Evolutionary conservation across 1,140 invertebrate genomes (phyloP).

Genomic region (Panonychus citri): DNA sequence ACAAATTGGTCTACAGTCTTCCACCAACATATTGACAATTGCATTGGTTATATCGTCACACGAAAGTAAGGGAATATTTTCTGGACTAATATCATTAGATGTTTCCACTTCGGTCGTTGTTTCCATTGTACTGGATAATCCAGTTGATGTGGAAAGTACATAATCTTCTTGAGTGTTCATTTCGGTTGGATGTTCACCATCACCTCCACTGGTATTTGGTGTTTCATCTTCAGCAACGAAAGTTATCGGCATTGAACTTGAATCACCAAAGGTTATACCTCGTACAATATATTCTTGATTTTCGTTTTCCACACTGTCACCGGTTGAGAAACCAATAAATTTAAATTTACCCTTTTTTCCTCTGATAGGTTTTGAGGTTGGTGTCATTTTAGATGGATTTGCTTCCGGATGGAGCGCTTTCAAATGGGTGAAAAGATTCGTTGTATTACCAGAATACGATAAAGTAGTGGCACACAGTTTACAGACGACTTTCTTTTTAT

Average conservation of each 20-base stretch:
- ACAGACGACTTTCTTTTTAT: conserved; percentile 10
- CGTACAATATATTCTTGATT: not conserved
- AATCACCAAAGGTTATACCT: not conserved
- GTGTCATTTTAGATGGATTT: conserved; percentile 4
- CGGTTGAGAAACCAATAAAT: not conserved
- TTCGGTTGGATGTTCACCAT: not conserved
- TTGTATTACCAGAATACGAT: conserved; percentile 13
- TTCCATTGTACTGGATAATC: not conserved
- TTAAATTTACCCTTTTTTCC: not conserved
- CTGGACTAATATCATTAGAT: not conserved
- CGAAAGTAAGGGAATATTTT: not conserved
- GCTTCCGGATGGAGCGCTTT: conserved; percentile 11
- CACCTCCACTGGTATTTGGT: not conserved
- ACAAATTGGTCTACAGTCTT: conserved; percentile 10
- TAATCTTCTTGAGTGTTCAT: not conserved
- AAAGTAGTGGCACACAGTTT: conserved; percentile 10
- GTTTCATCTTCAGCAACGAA: not conserved
- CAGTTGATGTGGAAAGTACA: not conserved
- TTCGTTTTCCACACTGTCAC: not conserved
- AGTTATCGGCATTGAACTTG: not conserved
- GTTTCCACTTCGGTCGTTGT: not conserved
- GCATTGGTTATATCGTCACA: conserved; percentile 9
- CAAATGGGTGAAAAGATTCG: conserved; percentile 16
- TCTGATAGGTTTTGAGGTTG: conserved; percentile 1
- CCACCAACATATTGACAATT: conserved; percentile 10